phyloP scores from a whole-genome alignment of 2,797 vertebrate genomes.

The Potorous gilbertii region DNA sequence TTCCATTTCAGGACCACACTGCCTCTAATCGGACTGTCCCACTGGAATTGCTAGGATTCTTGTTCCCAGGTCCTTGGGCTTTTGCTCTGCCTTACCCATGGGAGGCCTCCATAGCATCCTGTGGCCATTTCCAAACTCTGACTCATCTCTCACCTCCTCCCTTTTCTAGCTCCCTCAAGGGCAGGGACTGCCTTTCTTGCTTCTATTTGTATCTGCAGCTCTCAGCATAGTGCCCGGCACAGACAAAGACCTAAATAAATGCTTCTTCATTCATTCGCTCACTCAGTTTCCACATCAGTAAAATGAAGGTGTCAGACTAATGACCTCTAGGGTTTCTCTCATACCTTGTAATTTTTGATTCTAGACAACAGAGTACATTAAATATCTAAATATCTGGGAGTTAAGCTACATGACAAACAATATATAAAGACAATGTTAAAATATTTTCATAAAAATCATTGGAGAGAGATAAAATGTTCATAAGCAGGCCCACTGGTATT shows the following conservation, averaged over 20 bases:
- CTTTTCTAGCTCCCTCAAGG: background rate
- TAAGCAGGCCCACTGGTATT: background rate
- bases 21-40: background rate
- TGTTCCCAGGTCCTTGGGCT: background rate
- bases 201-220: background rate
- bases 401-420: background rate
- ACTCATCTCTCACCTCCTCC: background rate
- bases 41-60: background rate
- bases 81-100: background rate
- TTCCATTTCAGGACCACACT: background rate
- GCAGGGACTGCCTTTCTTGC: background rate
- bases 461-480: background rate
- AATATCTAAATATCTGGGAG: background rate
- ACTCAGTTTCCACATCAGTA: constrained; percentile 28
- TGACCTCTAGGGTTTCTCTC: constrained; percentile 15
- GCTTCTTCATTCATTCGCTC: background rate
- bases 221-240: background rate
- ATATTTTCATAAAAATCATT: background rate
- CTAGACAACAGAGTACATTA: constrained; percentile 15
- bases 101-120: background rate
- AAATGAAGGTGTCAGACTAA: constrained; percentile 3
- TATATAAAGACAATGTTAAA: background rate
- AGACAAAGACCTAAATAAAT: background rate
- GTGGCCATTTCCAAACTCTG: background rate
- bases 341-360: background rate